phyloP scores from a whole-genome alignment of 2,113 vertebrate genomes.

The Oncorhynchus clarkii region DNA sequence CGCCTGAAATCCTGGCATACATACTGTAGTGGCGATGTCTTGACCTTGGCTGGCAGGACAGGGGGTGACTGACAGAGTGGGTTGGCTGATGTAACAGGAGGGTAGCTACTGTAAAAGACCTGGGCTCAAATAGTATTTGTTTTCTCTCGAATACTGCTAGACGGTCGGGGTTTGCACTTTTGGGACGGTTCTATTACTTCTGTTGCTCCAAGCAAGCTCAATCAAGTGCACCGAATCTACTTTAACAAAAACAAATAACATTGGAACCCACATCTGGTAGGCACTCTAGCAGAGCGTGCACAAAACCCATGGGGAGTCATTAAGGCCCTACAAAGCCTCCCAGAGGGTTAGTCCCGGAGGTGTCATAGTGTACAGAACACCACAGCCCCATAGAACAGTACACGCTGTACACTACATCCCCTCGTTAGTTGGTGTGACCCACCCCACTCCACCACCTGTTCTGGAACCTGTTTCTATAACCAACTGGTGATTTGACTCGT shows the following conservation, averaged over 20 bases:
- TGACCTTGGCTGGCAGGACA: neutral
- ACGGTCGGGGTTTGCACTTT: too few species aligned
- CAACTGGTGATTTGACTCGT: too few species aligned
- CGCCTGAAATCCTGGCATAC: conserved; percentile 31
- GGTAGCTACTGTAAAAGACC: neutral
- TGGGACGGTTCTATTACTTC: too few species aligned
- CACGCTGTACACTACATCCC: neutral
- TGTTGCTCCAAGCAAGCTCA: too few species aligned
- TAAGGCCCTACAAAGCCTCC: neutral
- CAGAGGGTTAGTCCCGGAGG: neutral
- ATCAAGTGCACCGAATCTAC: too few species aligned
- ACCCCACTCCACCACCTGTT: neutral
- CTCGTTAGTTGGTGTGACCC: neutral
- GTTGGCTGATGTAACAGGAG: conserved; percentile 18
- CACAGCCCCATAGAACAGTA: neutral
- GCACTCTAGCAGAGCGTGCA: conserved; percentile 1
- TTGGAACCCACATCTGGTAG: too few species aligned
- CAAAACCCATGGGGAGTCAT: neutral
- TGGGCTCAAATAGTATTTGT: too few species aligned
- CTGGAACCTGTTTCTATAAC: neutral
- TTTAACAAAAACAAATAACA: too few species aligned
- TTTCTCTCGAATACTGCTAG: too few species aligned
- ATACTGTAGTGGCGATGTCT: conserved; percentile 10
- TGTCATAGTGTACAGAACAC: neutral
- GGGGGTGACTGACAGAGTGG: conserved; percentile 30